Base-by-base conservation (phyloP, 2,113 vertebrate genomes). In the Notiomystis cincta region DNA sequence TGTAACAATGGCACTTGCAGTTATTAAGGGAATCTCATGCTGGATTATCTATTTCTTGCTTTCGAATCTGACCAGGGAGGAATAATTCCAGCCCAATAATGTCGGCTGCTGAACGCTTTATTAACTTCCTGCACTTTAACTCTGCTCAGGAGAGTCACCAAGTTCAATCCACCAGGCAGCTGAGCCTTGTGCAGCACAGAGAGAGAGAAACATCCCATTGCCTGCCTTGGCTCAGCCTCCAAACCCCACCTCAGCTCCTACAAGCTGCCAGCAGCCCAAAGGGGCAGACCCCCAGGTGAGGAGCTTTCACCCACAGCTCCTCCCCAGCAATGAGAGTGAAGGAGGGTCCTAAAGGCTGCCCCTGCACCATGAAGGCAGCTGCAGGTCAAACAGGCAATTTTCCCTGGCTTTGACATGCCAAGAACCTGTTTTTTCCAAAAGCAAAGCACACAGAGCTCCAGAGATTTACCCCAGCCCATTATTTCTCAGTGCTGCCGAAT, bases 271-370 rank as follows among this genome's bases (percentile, higher is more conserved):
- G 40, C 33, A 76, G 8, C 22, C 25, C 51, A 15, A 40, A 69
- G 44, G 69, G 28, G 27, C 44, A 82, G 24, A 79, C 1, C 17
- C 27, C 27, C 37, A 31, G 37, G 45, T 2, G 7, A 31, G 31
- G 5, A 13, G 18, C 17, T 77, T 24, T 40, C 19, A 35, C 15
- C 25, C 53, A 10, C 23, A 17, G 13, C 4, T 42, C 6, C n/a
- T 76, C 31, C 23, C 11, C 4, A 15, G 24, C 33, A 40, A 6
- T 0, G 0, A 27, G 45, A 8, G 15, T 5, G 23, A 38, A 1
- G 0, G 33, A 82, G 10, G 22, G 30, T 10, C 24, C 19, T 50
- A 13, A 70, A 30, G 4, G 20, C 21, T 62, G 38, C 15, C 31
- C 60, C 22, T 3, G 2, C 48, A 40, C 18, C 23, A 42, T 2